Evolutionary conservation across 1,140 invertebrate genomes (phyloP), one percentile per base, ranked within the genome.

Genomic region (Ooceraea biroi): DNA sequence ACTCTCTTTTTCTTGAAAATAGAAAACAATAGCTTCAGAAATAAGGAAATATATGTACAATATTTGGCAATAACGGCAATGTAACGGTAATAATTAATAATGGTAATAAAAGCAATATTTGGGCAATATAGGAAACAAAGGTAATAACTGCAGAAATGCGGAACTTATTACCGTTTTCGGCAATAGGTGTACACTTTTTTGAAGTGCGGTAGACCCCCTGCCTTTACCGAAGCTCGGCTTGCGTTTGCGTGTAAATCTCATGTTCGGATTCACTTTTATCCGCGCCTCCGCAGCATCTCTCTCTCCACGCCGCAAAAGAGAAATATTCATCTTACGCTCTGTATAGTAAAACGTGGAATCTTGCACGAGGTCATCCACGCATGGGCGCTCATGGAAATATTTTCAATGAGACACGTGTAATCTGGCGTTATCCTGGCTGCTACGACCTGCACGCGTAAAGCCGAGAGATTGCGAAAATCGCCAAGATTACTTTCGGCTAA

Each of bases 221-320:
- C n/a, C n/a, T n/a, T n/a, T 80, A 66, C 44, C 36, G 17, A 19
- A 71, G 76, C 12, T 17, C 5, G 36, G 10, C 27, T 57, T n/a
- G n/a, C 30, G 30, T 44, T 7, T 44, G 12, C 44, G 25, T 44
- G 22, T 14, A 17, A 44, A 80, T 19, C 69, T 57, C 57, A 69
- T 19, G 71, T 44, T 58, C 22, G 12, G n/a, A 80, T 58, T 80
- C 48, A 57, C 50, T 80, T 69, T 71, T 58, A 44, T 78, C 10
- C 11, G 55, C 17, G 66, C 68, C 30, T 30, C 41, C 55, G 36
- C 36, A 7, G 36, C 22, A n/a, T 27, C 11, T 69, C 36, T 55
- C 36, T 36, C 22, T 19, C 14, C 50, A 3, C 50, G 22, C 19
- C 30, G 25, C n/a, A n/a, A n/a, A n/a, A n/a, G n/a, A 76, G 44